Conservation (phyloP, 2,113 vertebrate species). For the Reinhardtius hippoglossoides region DNA sequence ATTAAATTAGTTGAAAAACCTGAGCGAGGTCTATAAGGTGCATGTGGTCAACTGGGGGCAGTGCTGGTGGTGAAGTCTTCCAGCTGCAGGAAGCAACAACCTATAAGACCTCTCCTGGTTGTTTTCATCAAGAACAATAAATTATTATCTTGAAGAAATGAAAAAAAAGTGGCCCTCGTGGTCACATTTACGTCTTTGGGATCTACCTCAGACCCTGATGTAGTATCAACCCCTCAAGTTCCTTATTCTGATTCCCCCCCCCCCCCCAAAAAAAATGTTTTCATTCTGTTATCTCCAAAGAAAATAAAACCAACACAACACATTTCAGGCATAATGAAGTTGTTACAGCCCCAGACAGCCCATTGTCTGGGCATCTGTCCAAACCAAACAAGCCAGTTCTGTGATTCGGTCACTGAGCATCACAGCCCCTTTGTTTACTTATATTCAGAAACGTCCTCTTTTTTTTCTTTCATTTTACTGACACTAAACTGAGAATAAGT, state of each 20-base stretch:
- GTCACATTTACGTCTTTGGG: too few relatives aligned
- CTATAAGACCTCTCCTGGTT: too few relatives aligned
- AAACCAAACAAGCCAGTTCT: slow-evolving; percentile 34
- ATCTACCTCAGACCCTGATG: too few relatives aligned
- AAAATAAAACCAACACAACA: slow-evolving; percentile 2
- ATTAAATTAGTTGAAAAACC: too few relatives aligned
- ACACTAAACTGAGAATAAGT: background rate
- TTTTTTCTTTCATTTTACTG: background rate
- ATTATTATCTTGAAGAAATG: too few relatives aligned
- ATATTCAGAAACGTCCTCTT: background rate
- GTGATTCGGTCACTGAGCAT: slow-evolving; percentile 24
- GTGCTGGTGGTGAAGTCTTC: too few relatives aligned
- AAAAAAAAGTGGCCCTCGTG: too few relatives aligned
- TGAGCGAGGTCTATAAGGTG: too few relatives aligned
- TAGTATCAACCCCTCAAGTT: background rate
- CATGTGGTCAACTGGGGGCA: too few relatives aligned
- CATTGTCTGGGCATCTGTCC: slow-evolving; percentile 34
- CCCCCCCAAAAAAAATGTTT: background rate
- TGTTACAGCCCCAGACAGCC: slow-evolving; percentile 14
- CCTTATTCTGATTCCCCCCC: background rate
- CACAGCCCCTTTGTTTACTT: background rate
- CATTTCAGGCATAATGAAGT: background rate
- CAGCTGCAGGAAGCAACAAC: too few relatives aligned
- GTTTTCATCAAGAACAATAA: too few relatives aligned
- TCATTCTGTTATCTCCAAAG: slow-evolving; percentile 1